A percentile compares a stretch with the other conserved stretches of the same genome.
These are phyloP conservation scores for Phenganax marumi DNA, from an alignment of 92 coral and sea anemone genomes.

Conservation along the genomic window DNA sequence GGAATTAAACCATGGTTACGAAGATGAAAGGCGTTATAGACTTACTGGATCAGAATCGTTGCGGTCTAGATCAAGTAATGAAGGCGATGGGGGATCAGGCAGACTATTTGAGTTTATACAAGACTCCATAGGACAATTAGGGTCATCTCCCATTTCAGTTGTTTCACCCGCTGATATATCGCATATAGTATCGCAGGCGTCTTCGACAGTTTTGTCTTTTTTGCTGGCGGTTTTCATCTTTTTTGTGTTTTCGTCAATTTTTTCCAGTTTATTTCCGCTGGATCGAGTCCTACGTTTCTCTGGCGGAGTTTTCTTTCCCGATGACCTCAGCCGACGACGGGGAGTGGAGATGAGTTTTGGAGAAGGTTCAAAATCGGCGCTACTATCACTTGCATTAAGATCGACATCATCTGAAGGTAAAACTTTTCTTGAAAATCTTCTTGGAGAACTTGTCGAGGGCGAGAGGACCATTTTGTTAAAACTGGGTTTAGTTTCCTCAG, in stretches of 20 bases:
- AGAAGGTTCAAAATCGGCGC: conserved; percentile 21
- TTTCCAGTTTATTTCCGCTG: background rate
- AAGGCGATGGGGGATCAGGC: conserved; percentile 35
- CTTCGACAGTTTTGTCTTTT: background rate
- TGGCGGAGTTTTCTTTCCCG: background rate
- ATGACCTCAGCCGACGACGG: conserved; percentile 13
- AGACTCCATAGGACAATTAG: background rate
- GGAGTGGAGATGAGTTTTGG: background rate
- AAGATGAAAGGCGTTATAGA: background rate
- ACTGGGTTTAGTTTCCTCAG: background rate
- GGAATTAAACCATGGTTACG: background rate
- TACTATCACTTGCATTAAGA: conserved; percentile 25
- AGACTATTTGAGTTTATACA: background rate
- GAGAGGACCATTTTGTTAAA: background rate
- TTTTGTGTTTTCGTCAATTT: background rate
- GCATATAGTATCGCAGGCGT: background rate
- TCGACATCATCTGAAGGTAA: conserved; percentile 16
- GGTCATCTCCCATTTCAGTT: background rate
- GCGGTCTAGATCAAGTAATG: background rate
- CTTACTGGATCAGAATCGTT: conserved; percentile 24
- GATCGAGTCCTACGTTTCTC: background rate
- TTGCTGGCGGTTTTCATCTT: background rate
- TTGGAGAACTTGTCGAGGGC: background rate
- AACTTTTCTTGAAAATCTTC: background rate
- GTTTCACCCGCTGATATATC: background rate